Evolutionary conservation across 2,888 invertebrate genomes (phyloP).

Genomic region (Drosophila glabriapex): DNA sequence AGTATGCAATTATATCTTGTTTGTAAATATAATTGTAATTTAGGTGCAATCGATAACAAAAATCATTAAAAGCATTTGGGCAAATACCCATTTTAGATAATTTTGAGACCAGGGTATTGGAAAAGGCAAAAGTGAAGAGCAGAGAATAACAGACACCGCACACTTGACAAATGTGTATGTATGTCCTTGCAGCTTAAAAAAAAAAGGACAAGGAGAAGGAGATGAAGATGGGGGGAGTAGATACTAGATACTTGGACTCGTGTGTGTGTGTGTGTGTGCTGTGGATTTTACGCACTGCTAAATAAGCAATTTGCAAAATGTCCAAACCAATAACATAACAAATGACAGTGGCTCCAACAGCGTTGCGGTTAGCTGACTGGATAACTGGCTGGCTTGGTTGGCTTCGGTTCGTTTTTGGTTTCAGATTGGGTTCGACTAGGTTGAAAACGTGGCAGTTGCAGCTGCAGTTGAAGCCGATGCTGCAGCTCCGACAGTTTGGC

Average conservation of each 20-base stretch:
- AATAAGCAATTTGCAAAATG: conserved; percentile 85
- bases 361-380: conserved; percentile 60
- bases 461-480: conserved; percentile 26
- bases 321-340: conserved; percentile 84
- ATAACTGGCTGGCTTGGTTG: conserved; percentile 46
- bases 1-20: background rate
- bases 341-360: conserved; percentile 73
- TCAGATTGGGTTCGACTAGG: conserved; percentile 5
- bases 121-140: conserved; percentile 22
- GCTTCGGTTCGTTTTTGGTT: background rate
- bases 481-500: conserved; percentile 17
- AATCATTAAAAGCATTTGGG: too few species aligned
- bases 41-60: background rate
- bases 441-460: conserved; percentile 24
- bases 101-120: conserved; percentile 21
- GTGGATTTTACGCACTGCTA: conserved; percentile 84
- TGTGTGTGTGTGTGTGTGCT: conserved; percentile 32
- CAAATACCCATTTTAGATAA: background rate
- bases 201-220: background rate
- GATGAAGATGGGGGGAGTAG: conserved; percentile 30
- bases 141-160: conserved; percentile 50
- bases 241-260: conserved; percentile 15
- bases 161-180: conserved; percentile 40
- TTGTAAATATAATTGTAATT: background rate
- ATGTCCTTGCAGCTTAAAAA: conserved; percentile 35